Evolutionary conservation across 2,797 vertebrate species (phyloP), one percentile per base, ranked within the genome.

Genomic region (Erethizon dorsatum): DNA sequence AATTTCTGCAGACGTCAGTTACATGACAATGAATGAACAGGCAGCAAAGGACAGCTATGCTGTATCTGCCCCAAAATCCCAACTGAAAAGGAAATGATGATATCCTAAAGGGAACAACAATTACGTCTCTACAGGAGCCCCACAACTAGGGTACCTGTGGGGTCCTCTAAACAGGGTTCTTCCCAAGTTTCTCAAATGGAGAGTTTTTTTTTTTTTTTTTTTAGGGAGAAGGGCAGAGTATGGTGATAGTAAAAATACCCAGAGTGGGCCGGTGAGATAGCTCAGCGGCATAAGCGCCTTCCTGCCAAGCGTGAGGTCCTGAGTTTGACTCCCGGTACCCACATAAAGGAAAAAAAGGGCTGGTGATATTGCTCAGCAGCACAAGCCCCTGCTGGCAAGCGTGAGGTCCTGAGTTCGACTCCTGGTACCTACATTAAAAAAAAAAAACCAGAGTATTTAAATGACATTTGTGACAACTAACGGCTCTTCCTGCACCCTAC

Each of bases 131-230:
- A 73, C 15, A 56, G 17, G 28, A 47, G 14, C 2, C n/a, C 8
- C 33, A 13, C 33, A 78, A 20, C 24, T n/a, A 56, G 50, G 52
- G 24, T 45, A 88, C 15, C 33, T 80, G 9, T 57, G 2, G 41
- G 47, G 33, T 41, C 1, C 77, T 71, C 75, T 63, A 50, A 31
- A 18, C n/a, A 94, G 31, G 67, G 91, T 67, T 93, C 52, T 79
- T 77, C 65, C 79, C 77, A 41, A 69, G 61, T 83, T 91, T 95
- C 80, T 77, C 69, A 96, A 87, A 80, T 11, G 41, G 15, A 92
- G 37, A 31, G 28, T 20, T 4, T 41, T 83, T 67, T 90, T 52
- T 54, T 50, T 82, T 18, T 45, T 84, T 61, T 88, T 52, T 41
- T 41, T 41, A 41, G 37, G 45, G 28, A 65, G 18, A 69, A n/a